Percentiles rank a stretch among this genome's conserved stretches.
Conservation (phyloP, 2,888 invertebrate species). For the Amiota mariae region DNA sequence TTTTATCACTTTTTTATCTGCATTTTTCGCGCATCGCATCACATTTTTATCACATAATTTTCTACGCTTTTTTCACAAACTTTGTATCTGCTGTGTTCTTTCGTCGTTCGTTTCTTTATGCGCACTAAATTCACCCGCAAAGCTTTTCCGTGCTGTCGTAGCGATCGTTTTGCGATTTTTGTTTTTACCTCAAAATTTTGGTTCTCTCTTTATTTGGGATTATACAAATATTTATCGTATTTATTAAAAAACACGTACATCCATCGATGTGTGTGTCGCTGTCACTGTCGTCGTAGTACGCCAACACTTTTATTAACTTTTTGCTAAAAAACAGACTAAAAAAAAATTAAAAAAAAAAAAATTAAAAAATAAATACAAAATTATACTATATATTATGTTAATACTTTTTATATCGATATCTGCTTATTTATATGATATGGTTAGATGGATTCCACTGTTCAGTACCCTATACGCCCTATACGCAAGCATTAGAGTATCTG, state of each 20-base stretch:
- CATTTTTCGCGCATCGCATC: conserved; percentile 29
- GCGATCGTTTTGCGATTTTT: conserved; percentile 11
- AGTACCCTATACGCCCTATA: too few species aligned
- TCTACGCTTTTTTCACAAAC: not conserved
- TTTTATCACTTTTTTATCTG: conserved; percentile 19
- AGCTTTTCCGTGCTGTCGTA: conserved; percentile 33
- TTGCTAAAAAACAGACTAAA: too few species aligned
- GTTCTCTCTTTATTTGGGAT: conserved; percentile 4
- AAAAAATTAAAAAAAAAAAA: too few species aligned
- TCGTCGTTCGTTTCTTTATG: conserved; percentile 19
- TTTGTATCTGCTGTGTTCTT: not conserved
- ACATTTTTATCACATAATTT: not conserved
- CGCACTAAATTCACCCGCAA: conserved; percentile 14
- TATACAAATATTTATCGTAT: conserved; percentile 34
- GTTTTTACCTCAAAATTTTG: not conserved
- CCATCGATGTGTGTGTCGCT: too few species aligned
- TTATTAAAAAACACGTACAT: conserved; percentile 18
- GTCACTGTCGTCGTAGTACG: too few species aligned
- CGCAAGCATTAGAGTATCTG: too few species aligned
- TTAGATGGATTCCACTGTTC: too few species aligned
- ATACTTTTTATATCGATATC: too few species aligned
- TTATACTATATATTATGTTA: too few species aligned
- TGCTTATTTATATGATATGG: too few species aligned
- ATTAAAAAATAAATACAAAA: too few species aligned
- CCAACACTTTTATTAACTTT: too few species aligned